A percentile compares a stretch with the other conserved stretches of the same genome.
Evolutionary conservation across 2,888 invertebrate species (phyloP).

Genomic region (Oscheius sp.): DNA sequence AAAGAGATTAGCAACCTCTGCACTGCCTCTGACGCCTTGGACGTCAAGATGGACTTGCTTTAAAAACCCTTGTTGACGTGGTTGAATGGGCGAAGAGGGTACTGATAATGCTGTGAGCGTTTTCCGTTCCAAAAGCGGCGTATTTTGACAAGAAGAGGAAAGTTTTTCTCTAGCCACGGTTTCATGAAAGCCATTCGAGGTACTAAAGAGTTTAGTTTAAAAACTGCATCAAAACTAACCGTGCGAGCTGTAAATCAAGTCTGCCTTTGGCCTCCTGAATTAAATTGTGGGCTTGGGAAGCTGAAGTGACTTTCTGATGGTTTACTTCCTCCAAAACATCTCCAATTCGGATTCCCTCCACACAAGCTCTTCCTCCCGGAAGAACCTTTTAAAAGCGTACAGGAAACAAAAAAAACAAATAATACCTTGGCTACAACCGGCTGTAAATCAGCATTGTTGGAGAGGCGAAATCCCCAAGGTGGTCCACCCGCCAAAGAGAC

Average conservation of each 20-base stretch:
- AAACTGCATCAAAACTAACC: background rate
- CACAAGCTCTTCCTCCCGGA: conserved; percentile 22
- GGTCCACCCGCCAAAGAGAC: conserved; percentile 24
- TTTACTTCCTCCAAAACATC: conserved; percentile 16
- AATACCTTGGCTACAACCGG: conserved; percentile 25
- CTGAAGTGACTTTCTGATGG: background rate
- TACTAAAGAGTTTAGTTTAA: background rate
- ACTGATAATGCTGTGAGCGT: background rate
- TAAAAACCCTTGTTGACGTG: conserved; percentile 16
- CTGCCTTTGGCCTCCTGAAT: conserved; percentile 18
- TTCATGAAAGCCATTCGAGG: background rate
- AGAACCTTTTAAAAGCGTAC: too few relatives aligned
- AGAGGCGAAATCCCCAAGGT: conserved; percentile 29
- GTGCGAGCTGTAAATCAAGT: background rate
- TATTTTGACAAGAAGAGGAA: conserved; percentile 16
- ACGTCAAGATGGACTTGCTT: conserved; percentile 28
- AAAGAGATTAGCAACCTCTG: conserved; percentile 2
- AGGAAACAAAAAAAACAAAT: background rate
- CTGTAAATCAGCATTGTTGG: conserved; percentile 10
- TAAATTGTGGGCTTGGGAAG: conserved; percentile 1
- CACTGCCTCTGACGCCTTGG: conserved; percentile 26
- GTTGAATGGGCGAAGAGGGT: conserved; percentile 23
- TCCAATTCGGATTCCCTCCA: conserved; percentile 19
- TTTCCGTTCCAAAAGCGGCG: conserved; percentile 4
- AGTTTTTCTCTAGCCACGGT: conserved; percentile 20